Base-by-base conservation (phyloP, 2,113 vertebrate species). In the Colistium nudipinnis region DNA sequence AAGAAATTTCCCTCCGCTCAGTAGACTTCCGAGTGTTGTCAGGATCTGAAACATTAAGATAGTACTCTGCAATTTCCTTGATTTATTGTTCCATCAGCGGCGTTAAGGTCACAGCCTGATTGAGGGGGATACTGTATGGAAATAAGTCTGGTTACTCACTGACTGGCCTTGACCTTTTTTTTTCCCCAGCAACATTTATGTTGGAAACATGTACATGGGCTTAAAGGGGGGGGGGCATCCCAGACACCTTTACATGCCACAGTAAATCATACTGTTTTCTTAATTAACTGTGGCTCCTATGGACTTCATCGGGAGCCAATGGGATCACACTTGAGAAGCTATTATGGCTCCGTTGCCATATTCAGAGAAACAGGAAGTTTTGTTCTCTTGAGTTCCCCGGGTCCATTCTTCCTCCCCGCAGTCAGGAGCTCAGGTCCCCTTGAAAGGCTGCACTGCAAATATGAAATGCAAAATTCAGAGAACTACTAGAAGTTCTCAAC, bases 81-180 rank as follows among this genome's bases (percentile, higher is more conserved):
- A 90, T 90, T 87, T 87, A 91, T 89, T 82, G 76, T 82, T 67
- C 65, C 64, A 73, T 83, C 61, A 61, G 80, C 27, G 2, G 44
- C 62, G 82, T 80, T 82, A 85, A 89, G 88, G 89, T 88, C 84
- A 63, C 33, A 38, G 65, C 24, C 69, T 68, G 78, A 77, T 62
- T 76, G 66, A 81, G 65, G 55, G n/a, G 62, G 80, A 66, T 79
- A 66, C 52, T 55, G 61, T 66, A 65, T 88, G 84, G 78, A 85
- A 87, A 79, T 80, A 27, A 24, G 61, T 61, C 22, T 25, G 36
- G 43, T 76, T 74, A 52, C 77, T 70, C 62, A 27, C 67, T 75
- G 54, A 48, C 66, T 74, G 31, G 33, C 69, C 76, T 71, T 82
- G 86, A 87, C 81, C 80, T 78, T 79, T 85, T 68, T 67, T 80